These are phyloP conservation scores for Incurvaria masculella DNA, from an alignment of 2,888 invertebrate species.

Conservation along the genomic window DNA sequence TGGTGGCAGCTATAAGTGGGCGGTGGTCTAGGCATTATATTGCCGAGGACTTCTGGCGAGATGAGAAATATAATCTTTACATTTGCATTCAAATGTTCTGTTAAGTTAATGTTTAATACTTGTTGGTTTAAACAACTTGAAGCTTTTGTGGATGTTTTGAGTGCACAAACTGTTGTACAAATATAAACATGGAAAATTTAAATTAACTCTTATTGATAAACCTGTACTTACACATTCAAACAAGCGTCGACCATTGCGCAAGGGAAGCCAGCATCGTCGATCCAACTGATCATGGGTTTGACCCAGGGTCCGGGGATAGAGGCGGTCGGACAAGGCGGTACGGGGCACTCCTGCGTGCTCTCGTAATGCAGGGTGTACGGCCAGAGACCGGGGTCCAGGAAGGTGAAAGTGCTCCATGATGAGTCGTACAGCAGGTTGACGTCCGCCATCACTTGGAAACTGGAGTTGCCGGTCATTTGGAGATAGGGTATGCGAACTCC, in stretches of 20 bases:
- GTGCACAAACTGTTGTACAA: too few relatives aligned
- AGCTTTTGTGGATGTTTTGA: too few relatives aligned
- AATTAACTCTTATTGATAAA: conserved; percentile 1
- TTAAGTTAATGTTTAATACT: too few relatives aligned
- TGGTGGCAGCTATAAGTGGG: too few relatives aligned
- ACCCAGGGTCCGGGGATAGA: conserved; percentile 63
- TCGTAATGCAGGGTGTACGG: conserved; percentile 66
- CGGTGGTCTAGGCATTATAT: too few relatives aligned
- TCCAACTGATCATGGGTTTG: conserved; percentile 60
- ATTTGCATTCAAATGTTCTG: too few relatives aligned
- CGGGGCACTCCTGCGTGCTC: conserved; percentile 53
- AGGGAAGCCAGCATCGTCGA: conserved; percentile 35
- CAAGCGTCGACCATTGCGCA: conserved; percentile 61
- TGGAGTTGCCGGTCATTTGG: conserved; percentile 53
- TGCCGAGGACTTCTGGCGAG: too few relatives aligned
- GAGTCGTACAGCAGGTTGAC: conserved; percentile 57
- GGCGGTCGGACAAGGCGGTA: conserved; percentile 55
- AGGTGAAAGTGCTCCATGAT: conserved; percentile 54
- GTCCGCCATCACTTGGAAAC: conserved; percentile 53
- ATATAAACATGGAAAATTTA: background rate
- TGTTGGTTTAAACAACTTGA: too few relatives aligned
- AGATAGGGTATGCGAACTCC: conserved; percentile 56
- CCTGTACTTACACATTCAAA: conserved; percentile 34
- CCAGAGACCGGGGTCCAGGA: conserved; percentile 50
- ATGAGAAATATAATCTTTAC: too few relatives aligned